Evolutionary conservation across 1,140 invertebrate genomes (phyloP).

Genomic region (Anoplolepis gracilipes): DNA sequence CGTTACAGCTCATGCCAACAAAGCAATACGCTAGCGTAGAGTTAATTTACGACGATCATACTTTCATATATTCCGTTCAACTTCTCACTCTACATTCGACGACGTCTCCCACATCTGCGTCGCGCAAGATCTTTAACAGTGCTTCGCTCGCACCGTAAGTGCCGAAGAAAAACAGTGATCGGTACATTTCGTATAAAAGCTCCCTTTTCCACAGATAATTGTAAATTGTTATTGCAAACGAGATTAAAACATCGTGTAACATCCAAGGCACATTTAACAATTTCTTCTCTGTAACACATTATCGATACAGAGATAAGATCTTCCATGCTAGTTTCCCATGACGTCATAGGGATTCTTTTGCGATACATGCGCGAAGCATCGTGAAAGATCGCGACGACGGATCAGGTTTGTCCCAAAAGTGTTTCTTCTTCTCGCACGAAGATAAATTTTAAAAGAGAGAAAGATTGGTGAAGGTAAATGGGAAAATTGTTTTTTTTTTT

Average conservation of each 20-base stretch:
- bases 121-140: constrained; percentile 40
- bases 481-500: too few relatives aligned
- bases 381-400: constrained; percentile 29
- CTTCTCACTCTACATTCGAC: constrained; percentile 16
- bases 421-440: constrained; percentile 1
- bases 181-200: neutral
- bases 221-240: neutral
- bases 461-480: neutral
- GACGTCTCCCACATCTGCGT: neutral
- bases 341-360: neutral
- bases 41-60: constrained; percentile 53
- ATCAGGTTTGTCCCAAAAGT: constrained; percentile 21
- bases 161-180: neutral
- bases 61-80: constrained; percentile 42
- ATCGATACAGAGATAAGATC: neutral
- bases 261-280: neutral
- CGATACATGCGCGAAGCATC: constrained; percentile 37
- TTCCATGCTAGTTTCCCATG: neutral
- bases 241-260: neutral
- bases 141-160: neutral
- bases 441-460: neutral
- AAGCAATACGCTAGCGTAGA: constrained; percentile 63
- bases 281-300: neutral
- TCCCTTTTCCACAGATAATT: neutral
- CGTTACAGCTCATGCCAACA: constrained; percentile 74